Evolutionary conservation across 2,888 invertebrate species (phyloP).

Genomic region (Incurvaria masculella): DNA sequence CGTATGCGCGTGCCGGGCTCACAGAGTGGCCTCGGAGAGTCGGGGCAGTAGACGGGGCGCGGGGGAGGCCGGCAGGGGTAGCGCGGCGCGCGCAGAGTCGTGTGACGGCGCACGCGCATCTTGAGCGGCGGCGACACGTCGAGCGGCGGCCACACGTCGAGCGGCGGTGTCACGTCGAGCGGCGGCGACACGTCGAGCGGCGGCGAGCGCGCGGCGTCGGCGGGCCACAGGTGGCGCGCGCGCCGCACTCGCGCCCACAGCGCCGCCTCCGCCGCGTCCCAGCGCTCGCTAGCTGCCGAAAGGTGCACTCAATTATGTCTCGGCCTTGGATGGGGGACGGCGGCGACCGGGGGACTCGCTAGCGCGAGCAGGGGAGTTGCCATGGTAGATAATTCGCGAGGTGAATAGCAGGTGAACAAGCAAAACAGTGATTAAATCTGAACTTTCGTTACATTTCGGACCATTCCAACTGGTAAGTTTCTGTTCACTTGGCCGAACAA

Average conservation of each 20-base stretch:
- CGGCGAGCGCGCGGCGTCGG: no score
- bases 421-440: no score
- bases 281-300: slow-evolving; percentile 56
- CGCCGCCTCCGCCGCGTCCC: slow-evolving; percentile 35
- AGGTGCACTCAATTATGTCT: no score
- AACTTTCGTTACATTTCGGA: no score
- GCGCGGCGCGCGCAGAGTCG: slow-evolving; percentile 30
- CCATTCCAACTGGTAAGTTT: no score
- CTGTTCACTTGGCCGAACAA: no score
- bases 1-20: no score
- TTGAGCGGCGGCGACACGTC: slow-evolving; percentile 33
- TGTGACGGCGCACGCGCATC: slow-evolving; percentile 37
- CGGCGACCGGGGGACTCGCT: no score
- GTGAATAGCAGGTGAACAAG: no score
- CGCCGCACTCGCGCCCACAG: slow-evolving; percentile 33
- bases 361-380: no score
- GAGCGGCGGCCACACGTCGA: slow-evolving; percentile 30
- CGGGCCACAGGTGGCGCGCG: slow-evolving; percentile 33
- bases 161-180: slow-evolving; percentile 38
- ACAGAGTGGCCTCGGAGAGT: slow-evolving; percentile 37
- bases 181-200: slow-evolving; percentile 30
- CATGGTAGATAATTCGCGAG: no score
- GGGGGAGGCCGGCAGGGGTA: slow-evolving; percentile 30
- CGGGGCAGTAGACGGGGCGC: slow-evolving; percentile 35
- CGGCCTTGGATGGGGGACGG: no score